Evolutionary conservation across 2,888 invertebrate species (phyloP).

Genomic region (Smittia sp.): DNA sequence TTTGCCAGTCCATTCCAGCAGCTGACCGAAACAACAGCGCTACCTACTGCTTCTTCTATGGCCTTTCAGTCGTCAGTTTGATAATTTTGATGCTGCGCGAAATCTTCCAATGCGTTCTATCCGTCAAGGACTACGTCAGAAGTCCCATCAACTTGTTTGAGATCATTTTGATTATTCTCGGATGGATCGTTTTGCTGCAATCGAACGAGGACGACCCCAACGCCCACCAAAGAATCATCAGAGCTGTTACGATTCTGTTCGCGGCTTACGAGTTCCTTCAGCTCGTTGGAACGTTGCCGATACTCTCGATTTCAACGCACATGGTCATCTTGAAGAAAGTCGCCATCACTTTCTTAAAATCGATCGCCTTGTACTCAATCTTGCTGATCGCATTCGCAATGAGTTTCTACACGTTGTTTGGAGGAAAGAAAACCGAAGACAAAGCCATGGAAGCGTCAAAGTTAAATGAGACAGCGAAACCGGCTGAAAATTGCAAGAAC

Average conservation of each 20-base stretch:
- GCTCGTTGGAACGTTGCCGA: conserved; percentile 74
- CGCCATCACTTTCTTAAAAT: conserved; percentile 74
- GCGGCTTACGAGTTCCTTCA: conserved; percentile 75
- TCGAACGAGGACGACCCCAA: conserved; percentile 55
- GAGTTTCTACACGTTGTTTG: conserved; percentile 76
- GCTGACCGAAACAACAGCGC: conserved; percentile 46
- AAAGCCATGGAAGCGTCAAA: conserved; percentile 46
- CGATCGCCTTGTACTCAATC: conserved; percentile 74
- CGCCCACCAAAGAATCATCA: conserved; percentile 62
- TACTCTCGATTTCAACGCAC: conserved; percentile 67
- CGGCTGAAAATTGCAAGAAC: conserved; percentile 43
- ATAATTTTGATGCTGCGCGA: conserved; percentile 65
- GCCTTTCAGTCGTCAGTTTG: conserved; percentile 48
- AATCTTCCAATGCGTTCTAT: conserved; percentile 65
- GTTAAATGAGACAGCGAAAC: conserved; percentile 48
- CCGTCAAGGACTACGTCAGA: neutral
- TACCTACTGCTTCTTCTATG: neutral
- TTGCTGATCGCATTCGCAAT: conserved; percentile 78
- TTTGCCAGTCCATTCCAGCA: conserved; percentile 61
- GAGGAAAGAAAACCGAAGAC: conserved; percentile 51
- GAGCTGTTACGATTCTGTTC: conserved; percentile 70
- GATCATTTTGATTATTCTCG: conserved; percentile 24
- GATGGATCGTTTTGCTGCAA: conserved; percentile 50
- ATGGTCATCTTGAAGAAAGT: conserved; percentile 82
- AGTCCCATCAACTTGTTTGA: conserved; percentile 25